Conservation (phyloP, 2,888 invertebrate species). For the Graphium colonna region DNA sequence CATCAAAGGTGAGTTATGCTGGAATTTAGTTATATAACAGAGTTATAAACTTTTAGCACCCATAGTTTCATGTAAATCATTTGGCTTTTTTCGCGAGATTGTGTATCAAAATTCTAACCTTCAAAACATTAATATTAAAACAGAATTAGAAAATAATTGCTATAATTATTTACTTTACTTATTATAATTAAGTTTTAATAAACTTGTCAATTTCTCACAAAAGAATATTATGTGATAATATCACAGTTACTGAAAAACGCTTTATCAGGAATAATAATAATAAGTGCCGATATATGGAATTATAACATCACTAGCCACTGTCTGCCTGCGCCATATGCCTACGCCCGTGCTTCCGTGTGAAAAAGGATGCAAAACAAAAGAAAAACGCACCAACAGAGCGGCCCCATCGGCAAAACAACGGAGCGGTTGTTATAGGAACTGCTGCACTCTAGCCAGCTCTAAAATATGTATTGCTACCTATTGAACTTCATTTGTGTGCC, state of each 20-base stretch:
- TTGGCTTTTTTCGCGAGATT: too few relatives aligned
- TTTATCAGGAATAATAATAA: neutral
- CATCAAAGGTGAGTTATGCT: too few relatives aligned
- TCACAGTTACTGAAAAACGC: neutral
- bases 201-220: too few relatives aligned
- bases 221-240: neutral
- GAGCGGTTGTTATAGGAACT: conserved; percentile 64
- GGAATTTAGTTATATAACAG: too few relatives aligned
- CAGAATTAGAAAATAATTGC: too few relatives aligned
- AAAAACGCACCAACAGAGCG: conserved; percentile 53
- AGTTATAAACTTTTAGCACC: too few relatives aligned
- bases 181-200: too few relatives aligned
- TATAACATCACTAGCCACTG: conserved; percentile 32
- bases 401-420: conserved; percentile 72
- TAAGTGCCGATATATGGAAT: neutral
- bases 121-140: too few relatives aligned
- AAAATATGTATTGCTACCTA: conserved; percentile 36
- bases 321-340: conserved; percentile 39
- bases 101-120: too few relatives aligned
- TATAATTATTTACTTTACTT: too few relatives aligned
- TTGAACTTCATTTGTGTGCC: neutral
- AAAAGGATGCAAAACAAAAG: conserved; percentile 49
- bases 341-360: conserved; percentile 52
- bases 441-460: conserved; percentile 56
- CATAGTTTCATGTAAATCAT: too few relatives aligned